Percentiles rank a stretch among this genome's conserved stretches.
Conservation (phyloP, 1,140 invertebrate species). For the Drosophila pruinosa region DNA sequence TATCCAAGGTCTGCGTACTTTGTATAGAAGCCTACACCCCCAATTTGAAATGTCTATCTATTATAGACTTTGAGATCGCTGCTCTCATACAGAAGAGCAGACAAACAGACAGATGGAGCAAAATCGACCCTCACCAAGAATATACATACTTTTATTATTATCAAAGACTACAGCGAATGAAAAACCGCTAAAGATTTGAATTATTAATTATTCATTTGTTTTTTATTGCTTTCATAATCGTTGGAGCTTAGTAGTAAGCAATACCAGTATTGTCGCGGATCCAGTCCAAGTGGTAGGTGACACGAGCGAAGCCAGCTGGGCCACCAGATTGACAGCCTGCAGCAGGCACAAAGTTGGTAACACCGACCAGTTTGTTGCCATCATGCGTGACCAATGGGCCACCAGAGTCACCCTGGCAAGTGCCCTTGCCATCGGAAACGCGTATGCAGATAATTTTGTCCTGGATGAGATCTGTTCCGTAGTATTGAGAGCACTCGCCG, state of each 20-base stretch:
- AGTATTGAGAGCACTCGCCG: slow-evolving; percentile 52
- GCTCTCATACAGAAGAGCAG: too few relatives aligned
- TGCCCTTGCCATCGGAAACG: slow-evolving; percentile 44
- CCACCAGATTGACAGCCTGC: slow-evolving; percentile 43
- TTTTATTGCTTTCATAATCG: neutral
- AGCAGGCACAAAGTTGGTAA: slow-evolving; percentile 77
- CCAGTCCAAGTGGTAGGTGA: slow-evolving; percentile 84
- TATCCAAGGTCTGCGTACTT: too few relatives aligned
- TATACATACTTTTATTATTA: too few relatives aligned
- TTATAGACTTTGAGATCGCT: too few relatives aligned
- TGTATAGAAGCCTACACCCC: too few relatives aligned
- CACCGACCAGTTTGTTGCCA: slow-evolving; percentile 82
- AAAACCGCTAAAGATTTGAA: too few relatives aligned
- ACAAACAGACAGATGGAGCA: too few relatives aligned
- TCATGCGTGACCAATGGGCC: slow-evolving; percentile 83
- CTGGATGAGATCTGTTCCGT: slow-evolving; percentile 12
- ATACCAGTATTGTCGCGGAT: slow-evolving; percentile 76
- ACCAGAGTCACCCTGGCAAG: slow-evolving; percentile 84
- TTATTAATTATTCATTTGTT: neutral
- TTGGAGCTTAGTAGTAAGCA: slow-evolving; percentile 29
- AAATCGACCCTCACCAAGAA: too few relatives aligned
- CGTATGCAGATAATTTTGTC: slow-evolving; percentile 58
- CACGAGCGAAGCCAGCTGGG: slow-evolving; percentile 84
- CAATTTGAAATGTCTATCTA: too few relatives aligned
- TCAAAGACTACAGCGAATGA: too few relatives aligned